These are phyloP conservation scores for Cyprinodon tularosa DNA, from an alignment of 2,113 vertebrate genomes.

Conservation along the genomic window DNA sequence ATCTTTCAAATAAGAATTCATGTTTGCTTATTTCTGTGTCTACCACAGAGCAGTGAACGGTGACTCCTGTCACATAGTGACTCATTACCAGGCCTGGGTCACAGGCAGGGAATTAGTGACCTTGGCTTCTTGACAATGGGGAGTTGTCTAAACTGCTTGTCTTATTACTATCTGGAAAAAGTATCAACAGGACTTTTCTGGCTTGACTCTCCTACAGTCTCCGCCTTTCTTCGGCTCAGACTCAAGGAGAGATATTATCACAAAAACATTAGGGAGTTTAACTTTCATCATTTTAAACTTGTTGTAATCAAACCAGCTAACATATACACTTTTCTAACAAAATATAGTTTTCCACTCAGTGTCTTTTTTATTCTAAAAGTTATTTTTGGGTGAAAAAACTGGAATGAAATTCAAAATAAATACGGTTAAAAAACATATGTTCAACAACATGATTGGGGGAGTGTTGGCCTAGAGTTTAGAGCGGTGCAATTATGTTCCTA, in stretches of 20 bases:
- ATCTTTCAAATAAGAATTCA: slow-evolving; percentile 1
- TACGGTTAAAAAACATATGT: slow-evolving; percentile 3
- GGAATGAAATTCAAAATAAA: slow-evolving; percentile 4
- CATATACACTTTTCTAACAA: background rate
- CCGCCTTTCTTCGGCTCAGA: slow-evolving; percentile 18
- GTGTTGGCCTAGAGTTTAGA: too few species aligned
- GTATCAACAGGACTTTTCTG: slow-evolving; percentile 52
- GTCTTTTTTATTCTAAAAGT: background rate
- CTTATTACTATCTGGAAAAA: slow-evolving; percentile 59
- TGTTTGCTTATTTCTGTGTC: slow-evolving; percentile 25
- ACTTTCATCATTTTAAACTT: slow-evolving; percentile 17
- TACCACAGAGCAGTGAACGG: slow-evolving; percentile 29
- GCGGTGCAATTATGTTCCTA: too few species aligned
- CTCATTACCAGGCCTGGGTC: slow-evolving; percentile 61
- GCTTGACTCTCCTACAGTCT: slow-evolving; percentile 57
- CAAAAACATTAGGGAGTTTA: slow-evolving; percentile 6
- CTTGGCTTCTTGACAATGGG: slow-evolving; percentile 74
- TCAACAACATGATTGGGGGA: background rate
- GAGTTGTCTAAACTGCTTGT: slow-evolving; percentile 61
- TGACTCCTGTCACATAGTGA: slow-evolving; percentile 45
- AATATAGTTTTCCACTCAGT: background rate
- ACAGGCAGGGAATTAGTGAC: slow-evolving; percentile 71
- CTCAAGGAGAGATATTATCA: slow-evolving; percentile 5
- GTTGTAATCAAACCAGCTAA: slow-evolving; percentile 7
- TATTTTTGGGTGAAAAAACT: too few species aligned